Evolutionary conservation across 2,113 vertebrate species (phyloP).

Genomic region (Poeciliopsis turrubarensis): DNA sequence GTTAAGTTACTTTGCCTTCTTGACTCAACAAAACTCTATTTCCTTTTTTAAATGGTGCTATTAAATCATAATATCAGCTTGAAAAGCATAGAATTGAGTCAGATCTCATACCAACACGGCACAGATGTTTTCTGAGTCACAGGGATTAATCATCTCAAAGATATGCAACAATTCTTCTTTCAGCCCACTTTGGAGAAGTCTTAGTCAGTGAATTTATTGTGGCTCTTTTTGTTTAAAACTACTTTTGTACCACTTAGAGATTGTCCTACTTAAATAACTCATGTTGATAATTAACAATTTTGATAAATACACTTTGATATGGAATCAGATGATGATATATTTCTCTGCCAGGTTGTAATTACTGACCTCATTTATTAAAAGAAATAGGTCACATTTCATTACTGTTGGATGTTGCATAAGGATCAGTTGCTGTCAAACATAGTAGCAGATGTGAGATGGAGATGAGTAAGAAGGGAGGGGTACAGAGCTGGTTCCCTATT

Average conservation of each 20-base stretch:
- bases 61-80: slow-evolving; percentile 13
- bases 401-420: slow-evolving; percentile 1
- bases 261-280: neutral
- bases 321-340: slow-evolving; percentile 25
- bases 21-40: slow-evolving; percentile 5
- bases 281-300: neutral
- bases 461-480: slow-evolving; percentile 33
- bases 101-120: neutral
- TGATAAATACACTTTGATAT: slow-evolving; percentile 17
- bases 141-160: slow-evolving; percentile 3
- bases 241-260: neutral
- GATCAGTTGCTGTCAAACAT: slow-evolving; percentile 27
- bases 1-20: slow-evolving; percentile 11
- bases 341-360: slow-evolving; percentile 26
- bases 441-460: slow-evolving; percentile 13
- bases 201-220: slow-evolving; percentile 4
- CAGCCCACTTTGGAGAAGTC: neutral
- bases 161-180: slow-evolving; percentile 21
- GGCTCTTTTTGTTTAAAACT: neutral
- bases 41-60: neutral
- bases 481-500: slow-evolving; percentile 6
- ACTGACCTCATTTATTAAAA: slow-evolving; percentile 13
- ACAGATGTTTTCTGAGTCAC: slow-evolving; percentile 19
- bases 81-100: slow-evolving; percentile 8
- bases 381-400: slow-evolving; percentile 26